Evolutionary conservation across 1,140 invertebrate genomes (phyloP).

Genomic region (Trissolcus basalis): DNA sequence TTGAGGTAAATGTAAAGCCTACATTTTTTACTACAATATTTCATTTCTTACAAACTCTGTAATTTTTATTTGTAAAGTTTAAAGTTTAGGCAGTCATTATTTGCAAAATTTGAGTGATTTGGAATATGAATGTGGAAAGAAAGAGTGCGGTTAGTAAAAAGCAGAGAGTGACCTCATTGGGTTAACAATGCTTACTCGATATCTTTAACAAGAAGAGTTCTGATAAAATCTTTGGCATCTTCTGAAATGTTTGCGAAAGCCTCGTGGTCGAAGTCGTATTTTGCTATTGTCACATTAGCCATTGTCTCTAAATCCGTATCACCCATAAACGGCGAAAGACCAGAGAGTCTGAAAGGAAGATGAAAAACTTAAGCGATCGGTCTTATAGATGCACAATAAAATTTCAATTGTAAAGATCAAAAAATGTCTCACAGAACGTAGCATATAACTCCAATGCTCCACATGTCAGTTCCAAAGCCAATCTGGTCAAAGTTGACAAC

Average conservation of each 20-base stretch:
- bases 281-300: constrained; percentile 96
- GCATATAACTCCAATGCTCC: constrained; percentile 97
- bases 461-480: constrained; percentile 96
- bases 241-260: constrained; percentile 93
- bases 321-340: constrained; percentile 98
- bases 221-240: constrained; percentile 95
- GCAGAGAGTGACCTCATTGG: background rate
- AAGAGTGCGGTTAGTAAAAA: background rate
- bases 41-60: too few relatives aligned
- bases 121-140: too few relatives aligned
- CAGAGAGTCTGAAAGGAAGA: constrained; percentile 86
- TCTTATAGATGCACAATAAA: too few relatives aligned
- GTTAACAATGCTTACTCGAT: constrained; percentile 83
- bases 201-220: constrained; percentile 90
- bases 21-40: too few relatives aligned
- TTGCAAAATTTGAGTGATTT: too few relatives aligned
- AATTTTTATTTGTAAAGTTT: too few relatives aligned
- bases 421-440: constrained; percentile 94
- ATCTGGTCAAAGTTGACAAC: constrained; percentile 99
- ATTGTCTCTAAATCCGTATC: constrained; percentile 97
- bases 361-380: background rate
- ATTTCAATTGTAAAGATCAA: too few relatives aligned
- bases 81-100: too few relatives aligned
- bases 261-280: constrained; percentile 97
- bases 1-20: too few relatives aligned